These are phyloP conservation scores for Lasioglossum morio DNA, from an alignment of 2,888 invertebrate genomes.

Conservation along the genomic window DNA sequence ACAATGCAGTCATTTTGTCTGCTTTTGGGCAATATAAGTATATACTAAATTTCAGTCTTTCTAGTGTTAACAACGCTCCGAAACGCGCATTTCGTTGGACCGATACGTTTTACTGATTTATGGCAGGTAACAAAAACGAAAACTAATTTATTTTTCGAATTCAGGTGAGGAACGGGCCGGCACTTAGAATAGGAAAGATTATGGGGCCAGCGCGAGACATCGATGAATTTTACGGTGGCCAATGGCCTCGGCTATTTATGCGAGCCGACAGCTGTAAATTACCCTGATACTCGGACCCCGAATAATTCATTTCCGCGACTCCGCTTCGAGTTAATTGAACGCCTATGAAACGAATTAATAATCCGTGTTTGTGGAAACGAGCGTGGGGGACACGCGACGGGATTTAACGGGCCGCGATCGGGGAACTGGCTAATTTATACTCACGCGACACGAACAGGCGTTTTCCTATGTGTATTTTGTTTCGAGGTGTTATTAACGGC, in stretches of 20 bases:
- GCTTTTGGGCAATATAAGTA: too few relatives aligned
- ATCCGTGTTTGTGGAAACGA: conserved; percentile 37
- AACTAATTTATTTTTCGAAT: not conserved
- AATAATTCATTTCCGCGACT: conserved; percentile 60
- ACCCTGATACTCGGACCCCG: conserved; percentile 37
- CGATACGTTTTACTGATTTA: not conserved
- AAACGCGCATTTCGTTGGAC: not conserved
- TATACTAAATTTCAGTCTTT: too few relatives aligned
- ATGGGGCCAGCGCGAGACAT: not conserved
- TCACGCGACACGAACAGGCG: not conserved
- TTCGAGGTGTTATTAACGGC: conserved; percentile 27
- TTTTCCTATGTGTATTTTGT: not conserved
- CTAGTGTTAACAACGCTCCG: not conserved
- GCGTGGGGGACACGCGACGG: not conserved
- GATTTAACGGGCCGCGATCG: conserved; percentile 25
- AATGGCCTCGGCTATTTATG: not conserved
- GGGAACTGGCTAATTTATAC: not conserved
- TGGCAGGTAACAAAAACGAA: too few relatives aligned
- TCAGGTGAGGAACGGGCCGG: not conserved
- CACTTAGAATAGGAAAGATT: not conserved
- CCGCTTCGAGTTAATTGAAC: conserved; percentile 54
- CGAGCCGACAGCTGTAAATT: conserved; percentile 54
- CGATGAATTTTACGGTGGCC: not conserved
- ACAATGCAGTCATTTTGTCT: too few relatives aligned
- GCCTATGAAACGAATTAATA: conserved; percentile 63